Percentiles rank a stretch among this genome's conserved stretches.
Evolutionary conservation across 2,888 invertebrate genomes (phyloP).

Genomic region (Sarcophaga caerulescens): DNA sequence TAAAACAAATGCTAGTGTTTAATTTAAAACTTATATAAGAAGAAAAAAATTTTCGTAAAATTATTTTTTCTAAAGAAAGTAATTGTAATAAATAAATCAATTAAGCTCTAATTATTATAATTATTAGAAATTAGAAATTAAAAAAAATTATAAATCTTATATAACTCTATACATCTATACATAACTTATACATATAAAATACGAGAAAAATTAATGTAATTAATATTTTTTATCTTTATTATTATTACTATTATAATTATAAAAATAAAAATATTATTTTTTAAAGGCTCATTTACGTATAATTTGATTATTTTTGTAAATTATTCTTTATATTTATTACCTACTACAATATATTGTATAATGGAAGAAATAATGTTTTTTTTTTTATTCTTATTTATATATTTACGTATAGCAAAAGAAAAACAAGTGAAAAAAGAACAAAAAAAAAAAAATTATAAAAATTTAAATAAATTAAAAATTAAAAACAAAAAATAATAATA

Average conservation of each 20-base stretch:
- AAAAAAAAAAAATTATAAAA: slow-evolving; percentile 14
- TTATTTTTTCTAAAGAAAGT: no score
- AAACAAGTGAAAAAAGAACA: slow-evolving; percentile 29
- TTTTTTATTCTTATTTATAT: slow-evolving; percentile 58
- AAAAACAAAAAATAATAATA: background rate
- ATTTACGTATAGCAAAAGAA: slow-evolving; percentile 35
- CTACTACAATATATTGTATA: background rate
- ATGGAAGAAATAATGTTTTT: slow-evolving; percentile 14
- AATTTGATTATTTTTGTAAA: slow-evolving; percentile 33
- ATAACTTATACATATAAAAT: background rate
- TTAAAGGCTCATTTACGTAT: slow-evolving; percentile 32
- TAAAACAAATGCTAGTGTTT: background rate
- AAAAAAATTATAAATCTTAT: no score
- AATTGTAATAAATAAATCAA: no score
- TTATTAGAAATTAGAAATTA: no score
- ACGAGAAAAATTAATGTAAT: slow-evolving; percentile 21
- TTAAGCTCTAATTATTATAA: no score
- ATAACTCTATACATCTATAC: no score
- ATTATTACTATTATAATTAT: background rate
- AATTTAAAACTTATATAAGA: background rate
- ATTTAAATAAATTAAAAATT: slow-evolving; percentile 22
- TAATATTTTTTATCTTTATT: slow-evolving; percentile 23
- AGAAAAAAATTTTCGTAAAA: no score
- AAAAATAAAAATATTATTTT: background rate
- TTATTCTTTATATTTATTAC: slow-evolving; percentile 27